Conservation (phyloP, 2,113 vertebrate species). For the Cyphomyrus plagiostoma region DNA sequence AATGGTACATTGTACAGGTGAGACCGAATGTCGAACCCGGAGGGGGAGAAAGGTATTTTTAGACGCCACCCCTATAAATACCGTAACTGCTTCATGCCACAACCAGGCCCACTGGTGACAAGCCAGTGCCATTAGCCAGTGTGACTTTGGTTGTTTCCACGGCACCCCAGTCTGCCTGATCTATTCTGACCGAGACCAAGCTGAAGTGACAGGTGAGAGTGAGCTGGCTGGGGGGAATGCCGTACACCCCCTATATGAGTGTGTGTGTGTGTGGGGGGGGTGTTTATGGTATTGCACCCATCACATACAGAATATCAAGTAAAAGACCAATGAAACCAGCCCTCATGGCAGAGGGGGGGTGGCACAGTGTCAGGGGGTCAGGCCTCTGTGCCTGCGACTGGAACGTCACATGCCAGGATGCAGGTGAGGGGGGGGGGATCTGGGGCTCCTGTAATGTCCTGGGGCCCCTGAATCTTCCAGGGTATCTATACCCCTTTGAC, state of each 20-base stretch:
- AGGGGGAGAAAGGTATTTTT: slow-evolving; percentile 42
- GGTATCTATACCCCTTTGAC: neutral
- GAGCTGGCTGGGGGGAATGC: neutral
- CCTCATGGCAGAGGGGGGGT: neutral
- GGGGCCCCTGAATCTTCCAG: neutral
- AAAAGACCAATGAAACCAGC: neutral
- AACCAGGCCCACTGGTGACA: slow-evolving; percentile 17
- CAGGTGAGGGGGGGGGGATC: neutral
- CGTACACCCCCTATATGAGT: neutral
- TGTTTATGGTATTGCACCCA: neutral
- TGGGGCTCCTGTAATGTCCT: neutral
- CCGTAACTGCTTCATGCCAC: slow-evolving; percentile 35
- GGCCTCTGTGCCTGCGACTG: neutral
- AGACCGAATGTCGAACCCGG: neutral
- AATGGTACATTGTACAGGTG: neutral
- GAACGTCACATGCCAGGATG: neutral
- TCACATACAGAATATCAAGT: neutral
- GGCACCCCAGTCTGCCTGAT: neutral
- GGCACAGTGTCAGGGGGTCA: neutral
- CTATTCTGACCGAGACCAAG: neutral
- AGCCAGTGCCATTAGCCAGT: slow-evolving; percentile 23
- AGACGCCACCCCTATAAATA: slow-evolving; percentile 46
- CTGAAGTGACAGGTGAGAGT: neutral
- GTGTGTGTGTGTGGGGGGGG: neutral
- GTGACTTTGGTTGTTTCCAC: slow-evolving; percentile 42